Percentiles rank a stretch among this genome's conserved stretches.
phyloP scores from a whole-genome alignment of 2,888 invertebrate genomes.

The Eurytoma adleriae region DNA sequence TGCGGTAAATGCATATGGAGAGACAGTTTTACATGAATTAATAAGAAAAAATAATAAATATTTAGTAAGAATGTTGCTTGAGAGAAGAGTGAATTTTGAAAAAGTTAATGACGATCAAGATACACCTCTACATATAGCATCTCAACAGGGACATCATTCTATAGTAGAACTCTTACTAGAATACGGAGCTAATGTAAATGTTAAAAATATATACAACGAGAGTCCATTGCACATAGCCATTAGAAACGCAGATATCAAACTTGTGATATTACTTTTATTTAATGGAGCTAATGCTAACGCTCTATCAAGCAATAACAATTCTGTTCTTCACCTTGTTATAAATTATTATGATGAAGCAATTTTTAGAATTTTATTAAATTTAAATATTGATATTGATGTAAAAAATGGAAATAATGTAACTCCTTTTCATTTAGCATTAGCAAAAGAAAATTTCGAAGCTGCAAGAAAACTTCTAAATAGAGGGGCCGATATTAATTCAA shows the following conservation, averaged over 20 bases:
- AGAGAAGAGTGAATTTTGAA: slow-evolving; percentile 18
- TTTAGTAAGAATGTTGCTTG: slow-evolving; percentile 6
- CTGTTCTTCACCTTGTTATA: slow-evolving; percentile 27
- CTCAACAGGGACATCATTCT: slow-evolving; percentile 26
- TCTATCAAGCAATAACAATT: background rate
- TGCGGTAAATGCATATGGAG: slow-evolving; percentile 26
- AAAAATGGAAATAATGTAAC: slow-evolving; percentile 2
- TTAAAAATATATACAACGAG: slow-evolving; percentile 26
- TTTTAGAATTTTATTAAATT: slow-evolving; percentile 7
- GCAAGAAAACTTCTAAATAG: slow-evolving; percentile 20
- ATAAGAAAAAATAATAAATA: slow-evolving; percentile 13
- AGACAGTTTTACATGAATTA: slow-evolving; percentile 29
- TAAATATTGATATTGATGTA: slow-evolving; percentile 3
- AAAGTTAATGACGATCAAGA: slow-evolving; percentile 22
- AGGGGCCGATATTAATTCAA: background rate
- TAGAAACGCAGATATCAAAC: slow-evolving; percentile 21
- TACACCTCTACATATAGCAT: slow-evolving; percentile 35
- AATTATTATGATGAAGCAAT: slow-evolving; percentile 28
- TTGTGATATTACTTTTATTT: slow-evolving; percentile 12
- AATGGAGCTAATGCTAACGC: slow-evolving; percentile 28
- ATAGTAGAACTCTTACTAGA: slow-evolving; percentile 23
- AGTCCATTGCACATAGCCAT: slow-evolving; percentile 36
- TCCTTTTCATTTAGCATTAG: slow-evolving; percentile 36
- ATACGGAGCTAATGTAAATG: slow-evolving; percentile 19
- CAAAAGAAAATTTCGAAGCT: slow-evolving; percentile 12